A percentile compares a stretch with the other conserved stretches of the same genome.
phyloP scores from a whole-genome alignment of 2,113 vertebrate species.

The Etia nguti region DNA sequence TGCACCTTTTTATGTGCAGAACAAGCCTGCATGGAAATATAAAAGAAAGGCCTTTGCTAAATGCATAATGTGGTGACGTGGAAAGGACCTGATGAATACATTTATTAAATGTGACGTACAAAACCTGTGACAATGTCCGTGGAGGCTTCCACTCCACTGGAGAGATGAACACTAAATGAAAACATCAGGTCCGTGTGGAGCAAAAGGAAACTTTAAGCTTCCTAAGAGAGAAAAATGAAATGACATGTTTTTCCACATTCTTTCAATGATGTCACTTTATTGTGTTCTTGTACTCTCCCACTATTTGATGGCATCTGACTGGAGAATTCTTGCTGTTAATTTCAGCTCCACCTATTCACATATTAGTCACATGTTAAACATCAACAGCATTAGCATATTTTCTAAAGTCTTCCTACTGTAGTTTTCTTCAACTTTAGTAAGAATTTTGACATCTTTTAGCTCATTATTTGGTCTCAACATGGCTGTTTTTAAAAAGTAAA shows the following conservation, averaged over 20 bases:
- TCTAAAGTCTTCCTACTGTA: not conserved
- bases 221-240: not conserved
- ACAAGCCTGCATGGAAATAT: not conserved
- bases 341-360: not conserved
- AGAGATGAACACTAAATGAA: not conserved
- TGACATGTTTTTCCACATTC: not conserved
- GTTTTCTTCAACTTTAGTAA: not conserved
- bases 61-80: not conserved
- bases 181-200: not conserved
- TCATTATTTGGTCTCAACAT: not conserved
- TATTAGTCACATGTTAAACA: rapidly evolving
- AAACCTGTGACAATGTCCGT: not conserved
- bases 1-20: not conserved
- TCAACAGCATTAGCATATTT: not conserved
- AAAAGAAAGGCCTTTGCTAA: not conserved
- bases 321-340: not conserved
- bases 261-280: not conserved
- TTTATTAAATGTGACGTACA: not conserved
- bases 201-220: not conserved
- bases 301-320: not conserved
- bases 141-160: not conserved
- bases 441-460: not conserved
- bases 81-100: not conserved
- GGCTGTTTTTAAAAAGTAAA: not conserved
- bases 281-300: not conserved